Percentiles rank a stretch among this genome's conserved stretches.
phyloP scores from a whole-genome alignment of 2,888 invertebrate species.

The Hymenopus coronatus region DNA sequence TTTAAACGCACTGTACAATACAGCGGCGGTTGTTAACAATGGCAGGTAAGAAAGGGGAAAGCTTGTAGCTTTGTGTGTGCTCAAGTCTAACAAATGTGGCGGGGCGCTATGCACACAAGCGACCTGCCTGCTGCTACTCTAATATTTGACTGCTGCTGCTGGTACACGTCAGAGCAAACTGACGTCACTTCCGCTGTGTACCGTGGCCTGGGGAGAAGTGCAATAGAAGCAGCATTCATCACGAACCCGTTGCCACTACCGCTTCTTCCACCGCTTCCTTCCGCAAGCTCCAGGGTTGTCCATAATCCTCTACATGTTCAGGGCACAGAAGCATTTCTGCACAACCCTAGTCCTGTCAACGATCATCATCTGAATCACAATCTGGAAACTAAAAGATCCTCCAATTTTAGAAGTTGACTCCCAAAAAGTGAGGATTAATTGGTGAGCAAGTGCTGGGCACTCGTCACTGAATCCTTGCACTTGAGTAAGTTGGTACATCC shows the following conservation, averaged over 20 bases:
- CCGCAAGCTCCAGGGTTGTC: background rate
- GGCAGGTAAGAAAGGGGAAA: background rate
- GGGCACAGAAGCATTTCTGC: no score
- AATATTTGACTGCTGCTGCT: slow-evolving; percentile 1
- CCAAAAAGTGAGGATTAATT: no score
- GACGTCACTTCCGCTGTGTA: slow-evolving; percentile 17
- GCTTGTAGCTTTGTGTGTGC: background rate
- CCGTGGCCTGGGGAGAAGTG: background rate
- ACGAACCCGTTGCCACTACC: background rate
- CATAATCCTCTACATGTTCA: background rate
- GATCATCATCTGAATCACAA: no score
- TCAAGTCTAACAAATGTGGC: background rate
- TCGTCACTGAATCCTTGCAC: no score
- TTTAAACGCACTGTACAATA: background rate
- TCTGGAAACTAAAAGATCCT: no score
- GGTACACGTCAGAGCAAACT: background rate
- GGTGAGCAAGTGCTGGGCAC: no score
- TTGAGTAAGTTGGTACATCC: no score
- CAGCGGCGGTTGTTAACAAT: background rate
- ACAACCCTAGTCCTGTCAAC: no score
- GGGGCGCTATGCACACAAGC: background rate
- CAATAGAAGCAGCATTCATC: background rate
- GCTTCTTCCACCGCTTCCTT: background rate
- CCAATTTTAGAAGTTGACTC: no score
- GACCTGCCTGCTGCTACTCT: background rate